These are phyloP conservation scores for Microcebus jonahi DNA, from an alignment of 2,113 vertebrate species.

Conservation along the genomic window DNA sequence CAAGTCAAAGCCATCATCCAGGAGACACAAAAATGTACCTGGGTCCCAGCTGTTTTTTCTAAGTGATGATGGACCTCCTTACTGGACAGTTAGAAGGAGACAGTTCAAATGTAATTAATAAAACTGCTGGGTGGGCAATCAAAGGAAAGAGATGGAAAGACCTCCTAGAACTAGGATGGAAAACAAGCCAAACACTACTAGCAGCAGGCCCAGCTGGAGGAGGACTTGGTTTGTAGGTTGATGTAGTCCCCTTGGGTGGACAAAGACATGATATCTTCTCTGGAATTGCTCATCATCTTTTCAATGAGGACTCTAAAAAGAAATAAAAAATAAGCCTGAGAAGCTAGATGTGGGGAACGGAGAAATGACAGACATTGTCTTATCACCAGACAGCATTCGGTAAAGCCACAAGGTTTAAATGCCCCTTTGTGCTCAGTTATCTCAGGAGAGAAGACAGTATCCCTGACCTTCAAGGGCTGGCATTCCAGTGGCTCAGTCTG, in stretches of 20 bases:
- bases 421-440: background rate
- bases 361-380: background rate
- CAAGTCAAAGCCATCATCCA: background rate
- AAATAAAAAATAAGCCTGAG: background rate
- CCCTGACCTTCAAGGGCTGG: background rate
- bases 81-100: background rate
- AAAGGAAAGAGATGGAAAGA: conserved; percentile 7
- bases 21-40: background rate
- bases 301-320: conserved; percentile 86
- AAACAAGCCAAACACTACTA: conserved; percentile 10
- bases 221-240: conserved; percentile 79
- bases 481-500: background rate
- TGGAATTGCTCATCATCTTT: conserved; percentile 86
- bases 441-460: background rate
- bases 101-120: background rate
- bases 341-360: background rate
- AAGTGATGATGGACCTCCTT: background rate
- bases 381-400: background rate
- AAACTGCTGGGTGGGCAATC: background rate
- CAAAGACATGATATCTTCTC: conserved; percentile 77
- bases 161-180: background rate
- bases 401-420: background rate
- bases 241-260: conserved; percentile 86
- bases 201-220: conserved; percentile 86
- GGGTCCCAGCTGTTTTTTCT: background rate